Percentiles rank a stretch among this genome's conserved stretches.
phyloP scores from a whole-genome alignment of 2,888 invertebrate genomes.

The Rambutsinella grinnellia region DNA sequence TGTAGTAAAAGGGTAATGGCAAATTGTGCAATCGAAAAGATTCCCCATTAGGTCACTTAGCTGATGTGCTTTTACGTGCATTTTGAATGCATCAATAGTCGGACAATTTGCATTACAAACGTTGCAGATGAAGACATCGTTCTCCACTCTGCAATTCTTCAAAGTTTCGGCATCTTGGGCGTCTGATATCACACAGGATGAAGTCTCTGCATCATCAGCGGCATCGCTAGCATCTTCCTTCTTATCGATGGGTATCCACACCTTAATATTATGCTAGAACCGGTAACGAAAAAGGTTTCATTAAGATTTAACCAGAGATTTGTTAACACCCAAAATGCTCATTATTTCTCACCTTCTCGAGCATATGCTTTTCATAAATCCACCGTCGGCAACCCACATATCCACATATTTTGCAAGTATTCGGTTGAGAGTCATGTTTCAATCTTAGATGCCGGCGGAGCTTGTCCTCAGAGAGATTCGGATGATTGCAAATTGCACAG shows the following conservation, averaged over 20 bases:
- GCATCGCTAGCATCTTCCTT: not conserved
- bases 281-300: not conserved
- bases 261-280: not conserved
- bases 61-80: not conserved
- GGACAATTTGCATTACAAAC: not conserved
- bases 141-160: too few relatives aligned
- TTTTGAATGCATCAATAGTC: not conserved
- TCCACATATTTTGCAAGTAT: not conserved
- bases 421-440: not conserved
- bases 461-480: slow-evolving; percentile 6
- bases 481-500: slow-evolving; percentile 13
- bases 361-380: not conserved
- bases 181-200: too few relatives aligned
- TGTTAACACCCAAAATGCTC: too few relatives aligned
- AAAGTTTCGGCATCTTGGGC: too few relatives aligned
- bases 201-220: not conserved
- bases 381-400: not conserved
- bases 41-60: slow-evolving; percentile 6
- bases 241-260: not conserved
- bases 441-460: not conserved
- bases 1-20: slow-evolving; percentile 2
- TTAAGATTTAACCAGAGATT: too few relatives aligned
- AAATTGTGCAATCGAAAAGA: slow-evolving; percentile 12
- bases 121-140: too few relatives aligned
- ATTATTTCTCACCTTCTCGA: not conserved